Percentiles rank a stretch among this genome's conserved stretches.
phyloP scores from a whole-genome alignment of 2,797 vertebrate species.

The Chiloscyllium punctatum region DNA sequence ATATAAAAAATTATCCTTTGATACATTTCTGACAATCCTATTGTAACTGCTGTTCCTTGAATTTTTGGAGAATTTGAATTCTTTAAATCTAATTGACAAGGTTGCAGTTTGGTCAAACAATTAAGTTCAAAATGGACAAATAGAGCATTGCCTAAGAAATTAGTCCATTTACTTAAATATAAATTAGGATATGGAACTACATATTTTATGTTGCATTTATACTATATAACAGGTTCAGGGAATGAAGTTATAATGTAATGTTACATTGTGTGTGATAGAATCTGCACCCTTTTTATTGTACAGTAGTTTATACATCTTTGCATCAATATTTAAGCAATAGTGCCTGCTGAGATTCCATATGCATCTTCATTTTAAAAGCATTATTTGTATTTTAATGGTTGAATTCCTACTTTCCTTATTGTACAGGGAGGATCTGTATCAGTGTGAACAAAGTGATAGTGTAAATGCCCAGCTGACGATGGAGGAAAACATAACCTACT shows the following conservation, averaged over 20 bases:
- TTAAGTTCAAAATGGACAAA: not conserved
- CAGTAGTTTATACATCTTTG: not conserved
- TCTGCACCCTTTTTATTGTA: not conserved
- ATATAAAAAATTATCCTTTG: not conserved
- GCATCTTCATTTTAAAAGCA: not conserved
- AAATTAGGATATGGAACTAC: not conserved
- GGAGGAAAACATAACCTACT: too few relatives aligned
- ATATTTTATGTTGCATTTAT: not conserved
- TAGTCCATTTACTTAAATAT: not conserved
- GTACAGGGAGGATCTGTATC: not conserved
- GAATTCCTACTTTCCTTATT: not conserved
- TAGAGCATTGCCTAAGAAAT: not conserved
- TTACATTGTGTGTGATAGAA: not conserved
- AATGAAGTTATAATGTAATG: too few relatives aligned
- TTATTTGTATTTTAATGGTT: not conserved
- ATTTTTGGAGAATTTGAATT: not conserved
- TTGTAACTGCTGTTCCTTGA: not conserved
- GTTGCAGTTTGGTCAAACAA: not conserved
- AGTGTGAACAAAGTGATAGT: not conserved
- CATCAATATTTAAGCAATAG: not conserved
- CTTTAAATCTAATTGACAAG: not conserved
- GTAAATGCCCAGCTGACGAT: not conserved
- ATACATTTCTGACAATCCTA: not conserved
- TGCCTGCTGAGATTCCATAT: not conserved
- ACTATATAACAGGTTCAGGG: not conserved